Evolutionary conservation across 2,888 invertebrate species (phyloP).

Genomic region (Scaptomyza cyrtandrae): DNA sequence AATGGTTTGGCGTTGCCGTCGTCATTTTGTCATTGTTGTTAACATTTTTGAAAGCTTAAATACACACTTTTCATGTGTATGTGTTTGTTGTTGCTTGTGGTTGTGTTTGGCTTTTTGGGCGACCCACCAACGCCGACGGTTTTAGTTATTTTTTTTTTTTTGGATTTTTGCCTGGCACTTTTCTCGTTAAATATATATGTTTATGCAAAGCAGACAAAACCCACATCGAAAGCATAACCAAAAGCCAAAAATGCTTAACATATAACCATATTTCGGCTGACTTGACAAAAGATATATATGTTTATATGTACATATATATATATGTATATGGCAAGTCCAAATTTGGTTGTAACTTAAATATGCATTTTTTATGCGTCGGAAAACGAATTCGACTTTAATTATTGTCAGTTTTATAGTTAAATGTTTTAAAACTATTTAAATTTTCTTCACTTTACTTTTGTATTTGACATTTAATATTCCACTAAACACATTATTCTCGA

Average conservation of each 20-base stretch:
- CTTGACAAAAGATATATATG: slow-evolving; percentile 31
- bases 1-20: slow-evolving; percentile 64
- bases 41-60: slow-evolving; percentile 58
- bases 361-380: slow-evolving; percentile 58
- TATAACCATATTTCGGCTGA: slow-evolving; percentile 55
- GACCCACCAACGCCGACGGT: slow-evolving; percentile 54
- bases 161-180: slow-evolving; percentile 31
- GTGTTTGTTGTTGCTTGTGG: slow-evolving; percentile 24
- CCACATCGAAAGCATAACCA: slow-evolving; percentile 34
- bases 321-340: slow-evolving; percentile 50
- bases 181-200: slow-evolving; percentile 37
- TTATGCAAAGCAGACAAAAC: slow-evolving; percentile 65
- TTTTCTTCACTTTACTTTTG: not conserved
- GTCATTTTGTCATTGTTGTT: slow-evolving; percentile 55
- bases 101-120: slow-evolving; percentile 25
- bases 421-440: slow-evolving; percentile 1
- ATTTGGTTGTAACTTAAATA: slow-evolving; percentile 66
- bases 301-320: no score
- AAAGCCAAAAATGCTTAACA: slow-evolving; percentile 44
- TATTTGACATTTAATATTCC: no score
- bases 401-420: slow-evolving; percentile 27
- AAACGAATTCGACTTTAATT: slow-evolving; percentile 12
- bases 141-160: not conserved
- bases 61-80: slow-evolving; percentile 44
- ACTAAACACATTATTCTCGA: no score